Evolutionary conservation across 2,797 vertebrate genomes (phyloP).

Genomic region (Sebastes vulpes): DNA sequence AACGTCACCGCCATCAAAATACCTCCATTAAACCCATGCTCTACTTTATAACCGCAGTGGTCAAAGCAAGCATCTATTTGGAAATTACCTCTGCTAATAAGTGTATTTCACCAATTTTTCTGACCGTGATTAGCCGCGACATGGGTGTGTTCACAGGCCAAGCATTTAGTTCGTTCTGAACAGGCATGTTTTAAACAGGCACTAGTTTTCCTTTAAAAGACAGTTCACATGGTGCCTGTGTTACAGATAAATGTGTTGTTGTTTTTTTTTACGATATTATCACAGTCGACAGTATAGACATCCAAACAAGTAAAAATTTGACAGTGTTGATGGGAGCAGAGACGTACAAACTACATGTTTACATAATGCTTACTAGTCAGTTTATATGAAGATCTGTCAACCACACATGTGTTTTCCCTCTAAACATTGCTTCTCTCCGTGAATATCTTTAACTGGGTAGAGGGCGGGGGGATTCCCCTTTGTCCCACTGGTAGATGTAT

Average conservation of each 20-base stretch:
- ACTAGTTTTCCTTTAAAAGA: not conserved
- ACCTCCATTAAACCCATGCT: too few relatives aligned
- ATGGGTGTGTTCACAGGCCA: too few relatives aligned
- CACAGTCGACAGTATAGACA: not conserved
- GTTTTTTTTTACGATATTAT: not conserved
- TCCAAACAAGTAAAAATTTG: not conserved
- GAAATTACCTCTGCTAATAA: too few relatives aligned
- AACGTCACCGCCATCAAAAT: too few relatives aligned
- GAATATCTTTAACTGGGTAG: not conserved
- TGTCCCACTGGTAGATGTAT: conserved; percentile 22
- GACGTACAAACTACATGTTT: not conserved
- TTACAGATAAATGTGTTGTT: not conserved
- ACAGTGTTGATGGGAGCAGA: not conserved
- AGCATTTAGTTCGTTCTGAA: too few relatives aligned
- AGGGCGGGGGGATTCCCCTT: conserved; percentile 8
- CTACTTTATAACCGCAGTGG: too few relatives aligned
- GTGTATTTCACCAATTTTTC: too few relatives aligned
- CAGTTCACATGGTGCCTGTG: not conserved
- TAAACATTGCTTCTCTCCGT: conserved; percentile 5
- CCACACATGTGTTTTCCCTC: conserved; percentile 5
- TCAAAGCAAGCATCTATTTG: too few relatives aligned
- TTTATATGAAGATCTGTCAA: conserved; percentile 6
- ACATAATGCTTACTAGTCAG: not conserved
- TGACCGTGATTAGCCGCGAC: too few relatives aligned
- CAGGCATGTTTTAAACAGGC: too few relatives aligned